Evolutionary conservation across 2,888 invertebrate species (phyloP).

Genomic region (Tiliacea aurago): DNA sequence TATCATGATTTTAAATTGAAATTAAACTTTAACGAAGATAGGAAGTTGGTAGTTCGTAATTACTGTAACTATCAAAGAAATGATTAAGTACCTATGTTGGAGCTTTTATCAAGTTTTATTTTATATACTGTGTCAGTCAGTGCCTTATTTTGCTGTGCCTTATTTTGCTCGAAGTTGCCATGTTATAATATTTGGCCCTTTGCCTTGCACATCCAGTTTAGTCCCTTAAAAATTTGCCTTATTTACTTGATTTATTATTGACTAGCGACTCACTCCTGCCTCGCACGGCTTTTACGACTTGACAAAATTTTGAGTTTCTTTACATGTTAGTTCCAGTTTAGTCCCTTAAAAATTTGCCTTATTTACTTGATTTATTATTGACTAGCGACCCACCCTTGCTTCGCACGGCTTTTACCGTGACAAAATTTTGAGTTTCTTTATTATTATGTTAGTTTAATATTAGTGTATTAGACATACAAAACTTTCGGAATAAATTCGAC

Average conservation of each 20-base stretch:
- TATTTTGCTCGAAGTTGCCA: not conserved
- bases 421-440: not conserved
- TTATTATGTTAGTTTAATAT: not conserved
- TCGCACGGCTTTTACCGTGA: not conserved
- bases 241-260: not conserved
- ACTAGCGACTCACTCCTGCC: not conserved
- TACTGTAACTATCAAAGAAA: slow-evolving; percentile 17
- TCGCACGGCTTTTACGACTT: not conserved
- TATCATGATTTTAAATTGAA: slow-evolving; percentile 53
- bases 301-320: not conserved
- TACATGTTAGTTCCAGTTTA: not conserved
- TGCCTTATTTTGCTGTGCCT: not conserved
- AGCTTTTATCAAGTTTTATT: not conserved
- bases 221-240: not conserved
- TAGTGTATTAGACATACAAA: not conserved
- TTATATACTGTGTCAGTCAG: not conserved
- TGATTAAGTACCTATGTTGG: not conserved
- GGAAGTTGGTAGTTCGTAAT: not conserved
- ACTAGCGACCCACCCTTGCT: not conserved
- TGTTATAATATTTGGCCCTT: not conserved
- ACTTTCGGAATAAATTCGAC: not conserved
- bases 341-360: not conserved
- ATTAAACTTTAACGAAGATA: slow-evolving; percentile 24
- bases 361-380: not conserved
- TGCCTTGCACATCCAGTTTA: not conserved